Conservation (phyloP, 2,888 invertebrate genomes). For the Artemia sp. region DNA sequence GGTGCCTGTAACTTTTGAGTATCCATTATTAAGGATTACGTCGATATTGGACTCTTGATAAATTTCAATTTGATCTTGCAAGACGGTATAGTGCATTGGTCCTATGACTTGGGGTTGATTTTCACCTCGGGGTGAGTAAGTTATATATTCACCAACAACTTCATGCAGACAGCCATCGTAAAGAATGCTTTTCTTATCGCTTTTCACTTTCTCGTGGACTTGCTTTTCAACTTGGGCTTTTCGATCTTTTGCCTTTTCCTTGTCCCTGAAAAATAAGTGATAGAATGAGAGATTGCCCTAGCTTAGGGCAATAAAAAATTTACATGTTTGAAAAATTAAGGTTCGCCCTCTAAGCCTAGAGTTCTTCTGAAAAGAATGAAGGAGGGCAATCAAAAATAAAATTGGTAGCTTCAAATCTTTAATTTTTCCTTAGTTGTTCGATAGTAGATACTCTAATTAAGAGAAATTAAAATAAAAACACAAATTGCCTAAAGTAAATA, state of each 20-base stretch:
- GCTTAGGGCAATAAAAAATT: too few species aligned
- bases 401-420: too few species aligned
- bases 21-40: slow-evolving; percentile 25
- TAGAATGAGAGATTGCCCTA: neutral
- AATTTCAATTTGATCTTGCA: slow-evolving; percentile 28
- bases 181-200: slow-evolving; percentile 23
- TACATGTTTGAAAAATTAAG: too few species aligned
- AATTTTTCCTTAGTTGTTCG: too few species aligned
- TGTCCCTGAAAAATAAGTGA: slow-evolving; percentile 23
- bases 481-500: too few species aligned
- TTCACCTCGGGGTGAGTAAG: slow-evolving; percentile 21
- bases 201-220: slow-evolving; percentile 23
- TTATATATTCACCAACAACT: slow-evolving; percentile 23
- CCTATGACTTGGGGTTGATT: slow-evolving; percentile 24
- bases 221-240: slow-evolving; percentile 25
- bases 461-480: too few species aligned
- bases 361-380: too few species aligned
- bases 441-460: too few species aligned
- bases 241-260: slow-evolving; percentile 23
- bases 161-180: slow-evolving; percentile 24
- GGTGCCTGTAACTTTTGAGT: slow-evolving; percentile 26
- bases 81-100: slow-evolving; percentile 26
- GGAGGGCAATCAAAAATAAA: too few species aligned
- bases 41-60: slow-evolving; percentile 26
- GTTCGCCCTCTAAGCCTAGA: too few species aligned